Percentiles rank a stretch among this genome's conserved stretches.
phyloP scores from a whole-genome alignment of 2,113 vertebrate species.

The Heptranchias perlo region DNA sequence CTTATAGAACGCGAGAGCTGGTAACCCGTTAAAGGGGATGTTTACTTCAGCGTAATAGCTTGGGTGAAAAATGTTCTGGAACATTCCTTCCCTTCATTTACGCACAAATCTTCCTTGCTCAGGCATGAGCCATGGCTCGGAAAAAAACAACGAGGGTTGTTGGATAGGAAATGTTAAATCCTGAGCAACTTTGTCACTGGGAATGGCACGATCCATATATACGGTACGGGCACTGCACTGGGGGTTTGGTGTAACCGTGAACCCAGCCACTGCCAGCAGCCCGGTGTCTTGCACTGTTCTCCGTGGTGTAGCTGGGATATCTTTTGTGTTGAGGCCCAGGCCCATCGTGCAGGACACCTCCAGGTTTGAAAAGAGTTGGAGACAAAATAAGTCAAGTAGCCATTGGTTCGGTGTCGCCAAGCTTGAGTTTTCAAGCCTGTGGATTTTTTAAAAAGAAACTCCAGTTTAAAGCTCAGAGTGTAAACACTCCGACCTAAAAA shows the following conservation, averaged over 20 bases:
- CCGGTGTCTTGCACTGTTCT: not conserved
- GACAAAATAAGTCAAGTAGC: not conserved
- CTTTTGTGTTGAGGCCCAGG: not conserved
- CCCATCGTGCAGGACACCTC: not conserved
- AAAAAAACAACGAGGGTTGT: not conserved
- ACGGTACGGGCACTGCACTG: not conserved
- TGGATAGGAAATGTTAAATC: not conserved
- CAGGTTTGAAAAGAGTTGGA: too few relatives aligned
- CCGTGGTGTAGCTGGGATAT: not conserved
- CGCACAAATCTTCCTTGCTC: not conserved
- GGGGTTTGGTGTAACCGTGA: not conserved
- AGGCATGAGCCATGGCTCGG: not conserved
- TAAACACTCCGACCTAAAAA: not conserved
- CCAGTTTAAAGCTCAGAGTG: not conserved
- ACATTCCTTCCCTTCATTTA: not conserved
- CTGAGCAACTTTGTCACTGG: not conserved
- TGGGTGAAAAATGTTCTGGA: not conserved
- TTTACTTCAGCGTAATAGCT: not conserved
- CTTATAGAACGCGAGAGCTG: not conserved
- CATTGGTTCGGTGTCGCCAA: not conserved
- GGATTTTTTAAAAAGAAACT: not conserved
- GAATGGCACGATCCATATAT: not conserved
- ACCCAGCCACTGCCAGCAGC: not conserved
- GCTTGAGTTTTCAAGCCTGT: not conserved
- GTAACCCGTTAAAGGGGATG: not conserved